Evolutionary conservation across 1,140 invertebrate species (phyloP).

Genomic region (Mamestra configurata): DNA sequence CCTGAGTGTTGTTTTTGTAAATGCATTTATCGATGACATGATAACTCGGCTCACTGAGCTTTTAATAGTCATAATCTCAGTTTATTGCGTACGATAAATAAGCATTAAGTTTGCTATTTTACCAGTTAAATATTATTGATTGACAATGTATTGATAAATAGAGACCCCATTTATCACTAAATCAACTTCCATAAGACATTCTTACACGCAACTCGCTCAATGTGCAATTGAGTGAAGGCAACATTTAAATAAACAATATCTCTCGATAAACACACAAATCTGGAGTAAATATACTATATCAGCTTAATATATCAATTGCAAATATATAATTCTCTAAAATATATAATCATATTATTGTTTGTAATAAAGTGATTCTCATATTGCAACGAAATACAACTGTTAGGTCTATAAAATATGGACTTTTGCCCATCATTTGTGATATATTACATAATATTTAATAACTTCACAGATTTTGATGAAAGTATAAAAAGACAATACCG

Average conservation of each 20-base stretch:
- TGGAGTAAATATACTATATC: constrained; percentile 35
- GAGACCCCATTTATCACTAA: constrained; percentile 24
- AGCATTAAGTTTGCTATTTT: neutral
- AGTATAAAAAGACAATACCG: neutral
- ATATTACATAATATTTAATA: constrained; percentile 5
- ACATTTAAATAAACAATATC: constrained; percentile 8
- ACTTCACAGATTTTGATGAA: neutral
- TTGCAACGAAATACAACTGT: constrained; percentile 34
- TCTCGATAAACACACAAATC: constrained; percentile 21
- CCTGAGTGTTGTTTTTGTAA: constrained; percentile 17
- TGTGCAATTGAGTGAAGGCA: constrained; percentile 25
- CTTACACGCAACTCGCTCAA: constrained; percentile 39
- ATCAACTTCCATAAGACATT: constrained; percentile 39
- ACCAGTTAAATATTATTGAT: constrained; percentile 13
- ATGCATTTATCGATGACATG: constrained; percentile 28
- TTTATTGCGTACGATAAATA: constrained; percentile 3
- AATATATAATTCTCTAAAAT: constrained; percentile 32
- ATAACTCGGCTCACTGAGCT: neutral
- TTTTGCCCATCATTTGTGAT: neutral
- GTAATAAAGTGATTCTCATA: constrained; percentile 18
- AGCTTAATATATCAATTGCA: neutral
- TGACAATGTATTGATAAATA: neutral
- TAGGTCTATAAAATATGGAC: neutral
- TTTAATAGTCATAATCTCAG: constrained; percentile 17
- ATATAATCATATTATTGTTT: constrained; percentile 6